phyloP scores from a whole-genome alignment of 2,797 vertebrate genomes.

The Scolopax bukidnonensis region DNA sequence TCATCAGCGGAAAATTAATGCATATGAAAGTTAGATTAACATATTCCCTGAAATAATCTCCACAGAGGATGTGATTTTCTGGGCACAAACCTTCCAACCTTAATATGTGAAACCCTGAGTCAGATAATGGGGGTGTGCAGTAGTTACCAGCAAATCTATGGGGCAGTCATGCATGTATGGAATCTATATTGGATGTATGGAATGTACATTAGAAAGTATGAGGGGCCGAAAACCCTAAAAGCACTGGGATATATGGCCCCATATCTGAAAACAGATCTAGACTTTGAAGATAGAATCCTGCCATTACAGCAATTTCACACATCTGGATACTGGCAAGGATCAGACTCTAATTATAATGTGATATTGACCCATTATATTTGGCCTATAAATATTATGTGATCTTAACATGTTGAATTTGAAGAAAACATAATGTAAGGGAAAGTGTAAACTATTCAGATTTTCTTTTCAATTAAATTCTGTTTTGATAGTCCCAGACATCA shows the following conservation, averaged over 20 bases:
- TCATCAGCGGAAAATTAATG: conserved; percentile 39
- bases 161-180: neutral
- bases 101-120: neutral
- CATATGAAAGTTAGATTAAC: conserved; percentile 14
- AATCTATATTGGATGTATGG: neutral
- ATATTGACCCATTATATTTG: neutral
- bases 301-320: neutral
- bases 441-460: neutral
- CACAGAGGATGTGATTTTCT: neutral
- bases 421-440: neutral
- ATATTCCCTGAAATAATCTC: neutral
- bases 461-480: neutral
- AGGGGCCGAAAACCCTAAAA: neutral
- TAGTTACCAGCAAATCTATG: neutral
- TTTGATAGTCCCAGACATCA: neutral
- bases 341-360: neutral
- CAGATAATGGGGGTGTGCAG: fast-evolving
- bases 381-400: neutral
- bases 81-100: neutral
- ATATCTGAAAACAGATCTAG: neutral
- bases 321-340: neutral
- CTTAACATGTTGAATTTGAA: neutral
- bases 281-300: neutral
- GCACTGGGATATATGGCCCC: too few species aligned
- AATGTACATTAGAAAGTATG: neutral